Conservation (phyloP, 1,140 invertebrate genomes). For the Pseudomyrmex pallidus region DNA sequence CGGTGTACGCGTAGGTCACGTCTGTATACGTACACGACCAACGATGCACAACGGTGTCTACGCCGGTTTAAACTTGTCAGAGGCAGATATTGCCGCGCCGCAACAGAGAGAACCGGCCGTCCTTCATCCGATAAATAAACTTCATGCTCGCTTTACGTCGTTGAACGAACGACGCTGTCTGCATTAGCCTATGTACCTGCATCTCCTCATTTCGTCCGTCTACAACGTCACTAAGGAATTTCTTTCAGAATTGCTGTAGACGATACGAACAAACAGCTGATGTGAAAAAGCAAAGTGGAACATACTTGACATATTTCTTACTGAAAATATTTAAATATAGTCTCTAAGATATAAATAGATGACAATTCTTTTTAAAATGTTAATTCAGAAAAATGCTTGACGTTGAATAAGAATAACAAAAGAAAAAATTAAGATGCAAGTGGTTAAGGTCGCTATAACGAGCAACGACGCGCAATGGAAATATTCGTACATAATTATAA, state of each 20-base stretch:
- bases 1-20: conserved; percentile 20
- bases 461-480: neutral
- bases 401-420: conserved; percentile 20
- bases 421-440: neutral
- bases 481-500: conserved; percentile 5
- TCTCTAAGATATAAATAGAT: no score
- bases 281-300: neutral
- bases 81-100: conserved; percentile 54
- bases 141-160: conserved; percentile 36
- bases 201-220: conserved; percentile 34
- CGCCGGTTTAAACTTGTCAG: conserved; percentile 62
- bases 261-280: neutral
- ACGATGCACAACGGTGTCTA: conserved; percentile 51
- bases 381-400: neutral
- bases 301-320: neutral
- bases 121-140: conserved; percentile 57
- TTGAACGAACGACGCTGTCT: neutral
- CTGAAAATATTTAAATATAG: neutral
- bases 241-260: neutral
- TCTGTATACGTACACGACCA: conserved; percentile 27
- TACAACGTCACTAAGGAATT: conserved; percentile 4
- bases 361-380: neutral
- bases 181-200: conserved; percentile 42
- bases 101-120: conserved; percentile 27
- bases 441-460: conserved; percentile 11